Evolutionary conservation across 2,888 invertebrate species (phyloP), one percentile per base, ranked within the genome.

Genomic region (Lottia scabra): DNA sequence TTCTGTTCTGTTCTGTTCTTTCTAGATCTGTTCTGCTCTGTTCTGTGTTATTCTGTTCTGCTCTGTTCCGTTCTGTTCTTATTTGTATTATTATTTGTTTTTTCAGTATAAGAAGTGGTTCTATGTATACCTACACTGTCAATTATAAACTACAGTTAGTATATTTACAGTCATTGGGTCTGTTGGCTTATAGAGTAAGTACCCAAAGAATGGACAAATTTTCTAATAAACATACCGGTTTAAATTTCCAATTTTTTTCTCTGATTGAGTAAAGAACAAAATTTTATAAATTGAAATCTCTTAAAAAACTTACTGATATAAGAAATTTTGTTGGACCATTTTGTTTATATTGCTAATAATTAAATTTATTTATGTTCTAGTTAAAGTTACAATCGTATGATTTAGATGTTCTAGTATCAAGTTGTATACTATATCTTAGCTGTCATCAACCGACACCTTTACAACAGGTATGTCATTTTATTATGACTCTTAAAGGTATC

Each of bases 391-490:
- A 73, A n/a, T 81, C 79, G 5, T 77, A 74, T 46, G 79, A 79
- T 43, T 72, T 85, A 67, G 82, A 83, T 30, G 69, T 56, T 1
- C 71, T 85, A 8, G 77, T 78, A 19, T 71, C 70, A 12, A 68
- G 81, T 26, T 86, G 86, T 80, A 65, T 85, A 8, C 82, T 81
- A 16, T 87, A 87, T 74, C 83, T 87, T n/a, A 85, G 83, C 77
- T 69, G 70, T 27, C 73, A 75, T 15, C 87, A 87, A 75, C 87
- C 85, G 1, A 43, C 30, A 6, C 63, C 74, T 19, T 75, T 87
- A 38, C 87, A 87, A 70, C 67, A 83, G 81, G 87, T 86, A 74
- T 45, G 64, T 72, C n/a, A 3, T 6, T 27, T 23, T 16, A 63
- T 3, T 1, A n/a, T n/a, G n/a, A n/a, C n/a, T n/a, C n/a, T n/a